Evolutionary conservation across 2,888 invertebrate species (phyloP).

Genomic region (Podotricha telesiphe): DNA sequence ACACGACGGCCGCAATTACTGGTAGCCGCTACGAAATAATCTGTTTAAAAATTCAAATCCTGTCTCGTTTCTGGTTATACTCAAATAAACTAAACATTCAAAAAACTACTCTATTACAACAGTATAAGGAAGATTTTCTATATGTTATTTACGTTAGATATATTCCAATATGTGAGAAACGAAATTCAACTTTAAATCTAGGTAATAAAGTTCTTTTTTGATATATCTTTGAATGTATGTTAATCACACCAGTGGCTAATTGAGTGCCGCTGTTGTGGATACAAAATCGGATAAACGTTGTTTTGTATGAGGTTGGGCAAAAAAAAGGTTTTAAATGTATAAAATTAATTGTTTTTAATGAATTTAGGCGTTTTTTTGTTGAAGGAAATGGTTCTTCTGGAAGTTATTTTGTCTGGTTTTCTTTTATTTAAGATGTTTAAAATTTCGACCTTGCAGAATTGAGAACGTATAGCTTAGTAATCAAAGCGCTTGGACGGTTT

Average conservation of each 20-base stretch:
- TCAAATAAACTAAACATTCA: background rate
- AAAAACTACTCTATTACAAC: background rate
- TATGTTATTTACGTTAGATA: background rate
- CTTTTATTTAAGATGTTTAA: no score
- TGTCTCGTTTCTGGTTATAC: conserved; percentile 47
- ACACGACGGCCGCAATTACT: conserved; percentile 65
- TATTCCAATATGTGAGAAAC: conserved; percentile 3
- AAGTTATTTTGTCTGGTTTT: background rate
- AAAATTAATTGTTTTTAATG: conserved; percentile 35
- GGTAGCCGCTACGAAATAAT: conserved; percentile 68
- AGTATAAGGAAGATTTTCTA: background rate
- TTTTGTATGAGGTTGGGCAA: conserved; percentile 38
- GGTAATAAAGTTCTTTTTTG: conserved; percentile 18
- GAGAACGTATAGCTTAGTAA: no score
- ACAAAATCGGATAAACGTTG: conserved; percentile 41
- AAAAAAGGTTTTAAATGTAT: conserved; percentile 33
- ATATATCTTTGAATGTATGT: background rate
- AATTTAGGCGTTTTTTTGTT: background rate
- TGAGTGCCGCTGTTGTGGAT: conserved; percentile 40
- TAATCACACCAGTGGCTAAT: conserved; percentile 40
- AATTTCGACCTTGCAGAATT: no score
- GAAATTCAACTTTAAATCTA: conserved; percentile 19
- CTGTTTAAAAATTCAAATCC: conserved; percentile 77
- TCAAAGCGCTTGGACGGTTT: no score
- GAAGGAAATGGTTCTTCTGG: background rate